Evolutionary conservation across 2,888 invertebrate genomes (phyloP).

Genomic region (Cyclophora albipunctata): DNA sequence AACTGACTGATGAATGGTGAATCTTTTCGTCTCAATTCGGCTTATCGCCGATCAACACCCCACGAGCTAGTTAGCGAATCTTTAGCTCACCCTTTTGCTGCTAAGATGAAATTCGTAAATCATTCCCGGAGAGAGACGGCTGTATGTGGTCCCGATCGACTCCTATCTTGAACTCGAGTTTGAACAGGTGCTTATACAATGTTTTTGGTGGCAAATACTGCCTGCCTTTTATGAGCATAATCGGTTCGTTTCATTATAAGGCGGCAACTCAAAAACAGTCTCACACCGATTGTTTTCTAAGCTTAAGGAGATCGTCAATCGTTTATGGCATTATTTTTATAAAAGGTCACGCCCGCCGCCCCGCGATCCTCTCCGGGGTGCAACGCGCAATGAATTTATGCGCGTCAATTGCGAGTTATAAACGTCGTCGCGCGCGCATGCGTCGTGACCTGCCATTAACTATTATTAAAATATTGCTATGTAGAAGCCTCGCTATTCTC

Average conservation of each 20-base stretch:
- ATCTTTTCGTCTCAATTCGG: conserved; percentile 69
- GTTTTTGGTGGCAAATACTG: conserved; percentile 49
- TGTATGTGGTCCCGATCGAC: conserved; percentile 52
- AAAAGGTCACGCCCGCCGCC: conserved; percentile 37
- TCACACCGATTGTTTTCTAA: conserved; percentile 10
- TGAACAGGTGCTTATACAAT: conserved; percentile 49
- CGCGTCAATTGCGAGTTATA: conserved; percentile 67
- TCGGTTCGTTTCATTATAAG: conserved; percentile 36
- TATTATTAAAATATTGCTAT: conserved; percentile 73
- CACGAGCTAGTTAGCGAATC: conserved; percentile 65
- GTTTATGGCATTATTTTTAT: conserved; percentile 40
- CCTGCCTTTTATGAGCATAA: conserved; percentile 48
- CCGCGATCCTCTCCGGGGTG: conserved; percentile 43
- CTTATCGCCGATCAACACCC: conserved; percentile 65
- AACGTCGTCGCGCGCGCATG: conserved; percentile 61
- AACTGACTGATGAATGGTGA: conserved; percentile 73
- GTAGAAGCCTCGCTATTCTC: conserved; percentile 67
- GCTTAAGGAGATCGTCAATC: conserved; percentile 30
- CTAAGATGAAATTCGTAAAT: conserved; percentile 29
- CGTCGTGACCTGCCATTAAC: conserved; percentile 68
- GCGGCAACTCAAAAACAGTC: conserved; percentile 30
- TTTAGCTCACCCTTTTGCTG: conserved; percentile 37
- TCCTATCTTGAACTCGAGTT: conserved; percentile 43
- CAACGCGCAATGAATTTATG: conserved; percentile 56
- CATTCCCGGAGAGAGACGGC: conserved; percentile 62